Base-by-base conservation (phyloP, 2,888 invertebrate species). In the Poecilus cupreus region DNA sequence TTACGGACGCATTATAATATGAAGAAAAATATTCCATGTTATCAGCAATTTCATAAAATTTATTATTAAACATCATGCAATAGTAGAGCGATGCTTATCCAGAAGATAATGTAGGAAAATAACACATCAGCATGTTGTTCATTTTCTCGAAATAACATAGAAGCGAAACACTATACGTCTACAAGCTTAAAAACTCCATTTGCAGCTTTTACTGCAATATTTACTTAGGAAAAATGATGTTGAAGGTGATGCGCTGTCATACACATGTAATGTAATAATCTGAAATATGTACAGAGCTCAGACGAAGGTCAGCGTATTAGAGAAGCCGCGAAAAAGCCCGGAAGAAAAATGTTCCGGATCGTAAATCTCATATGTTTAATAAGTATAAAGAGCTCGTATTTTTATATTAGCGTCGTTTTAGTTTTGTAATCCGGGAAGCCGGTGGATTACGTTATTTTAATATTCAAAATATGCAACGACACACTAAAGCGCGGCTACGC, bases 381-480 rank as follows among this genome's bases (percentile, higher is more conserved):
- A 64, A 78, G 64, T 64, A 78, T 43, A 64, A 78, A 78, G 64
- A 60, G 24, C 43, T 22, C 49, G 18, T 78, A 78, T 64, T 57
- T 78, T 64, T 46, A 64, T 78, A 60, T 78, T 78, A 78, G 6
- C 64, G 43, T 78, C 78, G 18, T 43, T 18, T 57, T 76, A 54
- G 54, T 76, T 78, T 43, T 46, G 24, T 60, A 37, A 68, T 16
- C 16, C 37, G 18, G 16, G 20, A 68, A 68, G 22, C 16, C 18
- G 4, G 39, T 8, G 78, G 78, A 78, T 78, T 78, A 78, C 46
- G 51, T 51, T 6, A 70, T 70, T 76, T 76, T 76, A 76, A 76
- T 76, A 76, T 76, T 76, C 76, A 76, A 76, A 76, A 76, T 76
- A 76, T 76, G 76, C 76, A 75, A 24, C 49, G 32, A 54, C 51